phyloP scores from a whole-genome alignment of 2,888 invertebrate genomes.

The Tipula vernalis region DNA sequence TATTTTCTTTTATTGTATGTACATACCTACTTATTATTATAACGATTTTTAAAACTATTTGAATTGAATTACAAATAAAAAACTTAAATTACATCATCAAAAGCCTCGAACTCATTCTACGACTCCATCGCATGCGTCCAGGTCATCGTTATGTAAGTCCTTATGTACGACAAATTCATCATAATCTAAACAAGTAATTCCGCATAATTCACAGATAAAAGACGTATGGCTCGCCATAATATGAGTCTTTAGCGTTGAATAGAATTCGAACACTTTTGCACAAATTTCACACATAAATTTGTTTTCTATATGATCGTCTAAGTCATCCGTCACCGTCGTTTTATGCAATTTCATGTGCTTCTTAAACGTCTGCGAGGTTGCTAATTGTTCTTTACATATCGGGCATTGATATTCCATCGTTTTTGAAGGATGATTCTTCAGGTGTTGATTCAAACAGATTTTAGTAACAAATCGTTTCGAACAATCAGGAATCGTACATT shows the following conservation, averaged over 20 bases:
- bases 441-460: conserved; percentile 18
- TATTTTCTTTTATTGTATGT: too few relatives aligned
- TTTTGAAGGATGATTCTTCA: neutral
- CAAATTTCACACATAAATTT: neutral
- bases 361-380: neutral
- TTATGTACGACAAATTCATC: neutral
- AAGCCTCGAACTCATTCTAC: neutral
- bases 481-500: conserved; percentile 19
- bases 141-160: neutral
- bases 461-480: conserved; percentile 18
- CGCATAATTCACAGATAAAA: neutral
- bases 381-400: neutral
- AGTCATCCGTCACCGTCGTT: neutral
- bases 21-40: too few relatives aligned
- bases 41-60: too few relatives aligned
- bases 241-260: neutral
- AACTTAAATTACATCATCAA: neutral
- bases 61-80: too few relatives aligned
- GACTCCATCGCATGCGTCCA: neutral
- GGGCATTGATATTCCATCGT: neutral
- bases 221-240: neutral
- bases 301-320: neutral
- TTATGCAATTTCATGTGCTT: neutral
- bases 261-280: neutral
- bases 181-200: neutral